Evolutionary conservation across 1,140 invertebrate species (phyloP), one percentile per base, ranked within the genome.

Genomic region (Cryptotermes secundus): DNA sequence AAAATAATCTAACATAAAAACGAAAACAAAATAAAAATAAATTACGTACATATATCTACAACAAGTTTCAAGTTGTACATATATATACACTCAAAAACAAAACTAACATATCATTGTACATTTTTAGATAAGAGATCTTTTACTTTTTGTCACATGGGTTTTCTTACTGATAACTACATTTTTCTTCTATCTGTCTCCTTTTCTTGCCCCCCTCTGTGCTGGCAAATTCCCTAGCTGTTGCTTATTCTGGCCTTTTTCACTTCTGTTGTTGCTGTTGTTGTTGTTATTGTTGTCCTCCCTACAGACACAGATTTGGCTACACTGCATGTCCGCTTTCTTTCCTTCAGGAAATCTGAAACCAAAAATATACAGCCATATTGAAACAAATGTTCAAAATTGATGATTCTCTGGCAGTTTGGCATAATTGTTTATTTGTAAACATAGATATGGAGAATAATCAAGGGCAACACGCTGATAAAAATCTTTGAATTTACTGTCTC

Each of bases 1-100:
- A n/a, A 72, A 31, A 72, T 72, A 31, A 72, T 72, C 26, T 72
- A 72, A 72, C 59, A 72, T 72, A 72, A 72, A 72, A 72, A 72
- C 26, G 59, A 72, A 72, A 72, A 72, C 59, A 72, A 72, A 72
- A 72, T 72, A 72, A 72, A 72, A 72, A 72, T 72, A 72, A 72
- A 72, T 72, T 72, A 72, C 59, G 59, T 72, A 72, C 53, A 59
- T 59, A 59, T 59, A 59, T 59, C 53, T 59, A 59, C 59, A 72
- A 72, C 59, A 72, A 31, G n/a, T 72, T 72, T 72, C 6, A 31
- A 72, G 59, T 72, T 72, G 59, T 31, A 72, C 59, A 72, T 72
- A 72, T 72, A 72, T 72, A 7, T 72, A 72, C 59, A 72, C 14
- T 49, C 19, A 49, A 49, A 72, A 72, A 72, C 26, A 26, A n/a